phyloP scores from a whole-genome alignment of 2,113 vertebrate genomes.

The Halcyon malimbica region DNA sequence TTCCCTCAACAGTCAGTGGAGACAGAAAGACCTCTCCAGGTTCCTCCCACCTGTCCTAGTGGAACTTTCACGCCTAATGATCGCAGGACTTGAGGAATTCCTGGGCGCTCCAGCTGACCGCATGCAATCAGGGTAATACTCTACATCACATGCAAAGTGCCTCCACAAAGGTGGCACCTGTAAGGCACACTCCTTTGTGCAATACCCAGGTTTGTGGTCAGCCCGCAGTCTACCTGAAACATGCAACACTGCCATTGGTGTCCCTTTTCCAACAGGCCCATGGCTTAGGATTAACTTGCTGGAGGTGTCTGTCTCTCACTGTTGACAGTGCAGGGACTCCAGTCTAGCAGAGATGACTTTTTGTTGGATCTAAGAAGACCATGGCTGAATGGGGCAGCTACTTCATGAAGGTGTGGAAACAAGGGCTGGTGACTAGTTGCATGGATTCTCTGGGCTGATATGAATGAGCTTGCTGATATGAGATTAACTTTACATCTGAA shows the following conservation, averaged over 20 bases:
- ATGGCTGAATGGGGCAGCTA: not conserved
- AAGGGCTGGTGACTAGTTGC: not conserved
- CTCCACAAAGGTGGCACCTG: not conserved
- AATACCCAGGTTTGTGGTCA: not conserved
- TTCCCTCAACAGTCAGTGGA: not conserved
- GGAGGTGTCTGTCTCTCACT: not conserved
- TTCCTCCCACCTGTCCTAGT: not conserved
- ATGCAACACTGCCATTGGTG: accelerated
- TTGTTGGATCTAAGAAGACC: not conserved
- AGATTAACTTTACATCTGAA: not conserved
- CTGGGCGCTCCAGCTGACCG: not conserved
- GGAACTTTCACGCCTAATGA: not conserved
- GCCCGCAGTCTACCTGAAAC: not conserved
- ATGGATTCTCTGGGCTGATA: not conserved
- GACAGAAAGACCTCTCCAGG: not conserved
- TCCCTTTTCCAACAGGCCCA: not conserved
- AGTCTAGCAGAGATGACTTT: not conserved
- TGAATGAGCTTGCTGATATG: not conserved
- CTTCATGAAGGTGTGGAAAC: accelerated
- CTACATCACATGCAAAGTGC: accelerated
- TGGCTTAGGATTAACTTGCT: not conserved
- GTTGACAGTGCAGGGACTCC: too few species aligned
- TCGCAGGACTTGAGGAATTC: not conserved
- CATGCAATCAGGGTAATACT: accelerated
- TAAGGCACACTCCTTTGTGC: not conserved